Evolutionary conservation across 1,140 invertebrate species (phyloP), one percentile per base, ranked within the genome.

Genomic region (Drosophila simulans): DNA sequence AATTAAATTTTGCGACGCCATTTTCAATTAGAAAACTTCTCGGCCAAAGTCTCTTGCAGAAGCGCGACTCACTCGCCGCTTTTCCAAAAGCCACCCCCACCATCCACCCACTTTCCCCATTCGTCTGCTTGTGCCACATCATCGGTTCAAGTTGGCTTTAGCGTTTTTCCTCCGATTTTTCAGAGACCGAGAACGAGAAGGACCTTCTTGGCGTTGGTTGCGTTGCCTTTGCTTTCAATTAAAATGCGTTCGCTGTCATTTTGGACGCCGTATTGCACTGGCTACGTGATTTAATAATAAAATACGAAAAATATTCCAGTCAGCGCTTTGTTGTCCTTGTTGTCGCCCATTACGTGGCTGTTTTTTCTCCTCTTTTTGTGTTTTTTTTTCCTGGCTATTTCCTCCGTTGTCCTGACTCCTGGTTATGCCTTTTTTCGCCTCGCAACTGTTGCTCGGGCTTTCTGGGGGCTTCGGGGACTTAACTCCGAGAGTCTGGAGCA

Each of bases 211-310:
- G n/a, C 12, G 20, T 27, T 5, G 27, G 31, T 10, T 31, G 31
- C 31, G 42, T 12, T 55, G 45, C 42, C 75, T 84, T 74, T 63
- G 68, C 84, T 69, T 89, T 89, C 84, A 89, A 89, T 89, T 89
- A 89, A 89, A 89, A 89, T 89, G 84, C 84, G 84, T 89, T 89
- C 80, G 80, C 77, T 89, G 84, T 89, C 84, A 89, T 89, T 89
- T 89, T 89, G 84, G 79, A 84, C 77, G 84, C 84, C 84, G 85
- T 89, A 89, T 89, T 89, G 84, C 85, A 90, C 68, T 90, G 48
- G 80, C 85, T 89, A 89, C 84, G 84, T 89, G 84, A 89, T 89
- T 89, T 89, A 89, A 89, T 89, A 89, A 88, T 88, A 88, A 80
- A 88, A 86, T 78, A 75, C 74, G 64, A 75, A 66, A 71, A 80